A percentile compares a stretch with the other conserved stretches of the same genome.
Evolutionary conservation across 2,888 invertebrate species (phyloP).

Genomic region (Eilema caniola): DNA sequence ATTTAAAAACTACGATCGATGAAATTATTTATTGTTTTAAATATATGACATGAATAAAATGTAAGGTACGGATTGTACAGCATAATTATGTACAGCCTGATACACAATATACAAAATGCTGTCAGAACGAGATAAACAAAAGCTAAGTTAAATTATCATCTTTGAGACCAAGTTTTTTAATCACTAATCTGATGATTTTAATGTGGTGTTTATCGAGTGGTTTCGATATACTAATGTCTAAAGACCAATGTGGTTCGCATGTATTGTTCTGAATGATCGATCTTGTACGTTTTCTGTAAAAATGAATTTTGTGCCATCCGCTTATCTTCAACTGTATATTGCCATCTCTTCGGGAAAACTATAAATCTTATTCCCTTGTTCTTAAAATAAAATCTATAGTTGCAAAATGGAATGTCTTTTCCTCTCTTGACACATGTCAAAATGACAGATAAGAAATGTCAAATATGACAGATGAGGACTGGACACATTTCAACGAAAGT

Average conservation of each 20-base stretch:
- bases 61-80: constrained; percentile 78
- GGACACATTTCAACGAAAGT: not conserved
- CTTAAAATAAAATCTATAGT: not conserved
- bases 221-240: constrained; percentile 49
- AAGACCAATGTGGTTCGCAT: constrained; percentile 64
- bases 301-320: constrained; percentile 79
- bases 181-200: constrained; percentile 53
- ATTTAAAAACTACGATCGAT: constrained; percentile 54
- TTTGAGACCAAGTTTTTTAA: constrained; percentile 77
- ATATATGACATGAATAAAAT: constrained; percentile 50
- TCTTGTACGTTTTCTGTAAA: constrained; percentile 69
- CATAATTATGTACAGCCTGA: constrained; percentile 72
- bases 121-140: constrained; percentile 56
- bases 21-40: constrained; percentile 56
- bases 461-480: not conserved
- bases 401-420: not conserved
- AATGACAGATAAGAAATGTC: not conserved
- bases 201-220: constrained; percentile 41
- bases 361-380: constrained; percentile 26
- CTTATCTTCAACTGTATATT: constrained; percentile 79
- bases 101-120: constrained; percentile 58
- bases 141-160: constrained; percentile 64
- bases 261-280: constrained; percentile 63
- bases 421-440: not conserved
- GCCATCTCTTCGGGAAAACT: constrained; percentile 64